Conservation (phyloP, 2,888 invertebrate species). For the Acronicta aceris region DNA sequence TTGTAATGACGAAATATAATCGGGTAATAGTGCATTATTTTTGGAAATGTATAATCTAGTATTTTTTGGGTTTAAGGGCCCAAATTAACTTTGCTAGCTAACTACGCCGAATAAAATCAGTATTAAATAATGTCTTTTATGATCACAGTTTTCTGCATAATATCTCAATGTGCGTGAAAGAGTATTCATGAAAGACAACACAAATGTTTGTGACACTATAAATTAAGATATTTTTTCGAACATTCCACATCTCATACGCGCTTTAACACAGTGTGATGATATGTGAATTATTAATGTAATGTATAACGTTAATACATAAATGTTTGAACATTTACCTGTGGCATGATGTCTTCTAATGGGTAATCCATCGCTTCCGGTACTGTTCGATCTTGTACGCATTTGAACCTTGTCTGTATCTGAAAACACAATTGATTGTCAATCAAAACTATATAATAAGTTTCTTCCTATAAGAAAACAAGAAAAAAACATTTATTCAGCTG, state of each 20-base stretch:
- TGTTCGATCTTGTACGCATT: conserved; percentile 88
- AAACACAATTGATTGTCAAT: conserved; percentile 51
- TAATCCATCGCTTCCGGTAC: conserved; percentile 89
- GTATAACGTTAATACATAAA: conserved; percentile 13
- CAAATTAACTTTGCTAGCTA: too few relatives aligned
- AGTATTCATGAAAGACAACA: too few relatives aligned
- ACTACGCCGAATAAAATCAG: too few relatives aligned
- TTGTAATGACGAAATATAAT: too few relatives aligned
- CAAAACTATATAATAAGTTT: neutral
- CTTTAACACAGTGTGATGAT: conserved; percentile 28
- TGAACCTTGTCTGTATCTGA: conserved; percentile 88
- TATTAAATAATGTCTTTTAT: neutral
- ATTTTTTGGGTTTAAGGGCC: too few relatives aligned
- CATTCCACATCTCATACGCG: conserved; percentile 2
- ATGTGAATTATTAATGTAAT: conserved; percentile 30
- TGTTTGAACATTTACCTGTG: conserved; percentile 76
- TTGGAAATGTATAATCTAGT: too few relatives aligned
- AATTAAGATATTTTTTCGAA: conserved; percentile 1
- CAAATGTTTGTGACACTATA: neutral
- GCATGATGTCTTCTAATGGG: conserved; percentile 89
- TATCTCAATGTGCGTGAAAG: too few relatives aligned
- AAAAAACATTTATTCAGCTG: too few relatives aligned
- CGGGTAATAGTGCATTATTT: too few relatives aligned
- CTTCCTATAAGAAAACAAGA: too few relatives aligned
- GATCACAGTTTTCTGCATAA: too few relatives aligned